Evolutionary conservation across 2,888 invertebrate species (phyloP), one percentile per base, ranked within the genome.

Genomic region (Odontocolon sp.): DNA sequence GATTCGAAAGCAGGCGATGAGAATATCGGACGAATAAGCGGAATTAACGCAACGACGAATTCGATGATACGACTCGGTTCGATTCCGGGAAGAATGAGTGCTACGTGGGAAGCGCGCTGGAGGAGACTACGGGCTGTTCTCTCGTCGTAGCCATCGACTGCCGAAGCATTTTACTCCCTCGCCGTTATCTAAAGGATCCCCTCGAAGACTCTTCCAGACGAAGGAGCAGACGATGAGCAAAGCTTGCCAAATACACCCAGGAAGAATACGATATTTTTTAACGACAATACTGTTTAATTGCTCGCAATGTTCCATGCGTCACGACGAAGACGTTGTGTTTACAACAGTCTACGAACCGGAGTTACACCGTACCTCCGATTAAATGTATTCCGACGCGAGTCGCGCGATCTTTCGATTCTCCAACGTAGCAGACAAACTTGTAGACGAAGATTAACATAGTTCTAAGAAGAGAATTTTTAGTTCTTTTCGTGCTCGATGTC

Each of bases 61-160:
- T 54, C 78, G 31, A 81, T 73, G 31, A 80, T 83, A 59, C 81
- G 81, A 70, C 77, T 83, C 45, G 80, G 80, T 77, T 84, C 80
- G 80, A 82, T 72, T 59, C 63, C 79, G 63, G 80, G 79, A 59
- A 82, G 83, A 69, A 84, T 82, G 70, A 82, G 84, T 77, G 81
- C 81, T 23, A 82, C 83, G 36, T 85, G 82, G 82, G 85, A 85
- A 38, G 80, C 84, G 63, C 85, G 85, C 56, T 85, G 81, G 83
- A 86, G 84, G 75, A 83, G 83, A 83, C 78, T 87, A 61, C 85
- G 87, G 80, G 85, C 84, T 80, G 84, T 87, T 79, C 82, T 87
- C 73, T 86, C 85, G 82, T 89, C 85, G 84, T 89, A 88, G 88
- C 85, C 81, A 77, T 69, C 54, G 45, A 36, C 16, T 56, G 33